Evolutionary conservation across 2,888 invertebrate genomes (phyloP), one percentile per base, ranked within the genome.

Genomic region (Dyspetes luteomarginatus): DNA sequence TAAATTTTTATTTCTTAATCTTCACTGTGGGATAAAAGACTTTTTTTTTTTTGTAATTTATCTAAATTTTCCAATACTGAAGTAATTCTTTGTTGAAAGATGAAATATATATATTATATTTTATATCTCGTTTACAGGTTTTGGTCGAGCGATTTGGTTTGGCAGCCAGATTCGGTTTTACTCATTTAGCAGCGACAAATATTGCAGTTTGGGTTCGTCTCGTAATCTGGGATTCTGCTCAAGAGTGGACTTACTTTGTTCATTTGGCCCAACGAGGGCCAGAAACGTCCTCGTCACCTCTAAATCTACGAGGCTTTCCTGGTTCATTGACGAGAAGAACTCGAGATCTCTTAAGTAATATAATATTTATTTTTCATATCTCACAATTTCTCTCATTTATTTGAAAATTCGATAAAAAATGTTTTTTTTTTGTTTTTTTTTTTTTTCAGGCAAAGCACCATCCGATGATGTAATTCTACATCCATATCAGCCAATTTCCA

Each of bases 121-220:
- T n/a, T n/a, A n/a, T n/a, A n/a, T n/a, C 1, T 22, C 5, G 7
- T 48, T 0, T 15, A n/a, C 84, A 93, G 93, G 93, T 93, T 36
- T 88, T 93, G 19, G 93, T 93, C 4, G 93, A 93, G 85, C 91
- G 91, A 81, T 93, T 93, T 76, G 93, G 93, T 3, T 87, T 93
- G 50, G 91, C 92, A 5, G 93, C 93, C 0, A 89, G 93, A 82
- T 93, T 93, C 78, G 93, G 93, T 4, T 93, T 94, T 85, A 93
- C 93, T 86, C 94, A 94, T 82, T 87, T 94, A 45, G 92, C 93
- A 4, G 94, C 93, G 3, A 93, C 94, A 1, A 94, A 94, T 85
- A 87, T 94, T 30, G 93, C 93, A 0, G 90, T 94, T 28, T 94
- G 94, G 93, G 90, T 92, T 15, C 92, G 93, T 24, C 89, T 93